A percentile compares a stretch with the other conserved stretches of the same genome.
phyloP scores from a whole-genome alignment of 2,797 vertebrate genomes.

The Enteromius anoplus region DNA sequence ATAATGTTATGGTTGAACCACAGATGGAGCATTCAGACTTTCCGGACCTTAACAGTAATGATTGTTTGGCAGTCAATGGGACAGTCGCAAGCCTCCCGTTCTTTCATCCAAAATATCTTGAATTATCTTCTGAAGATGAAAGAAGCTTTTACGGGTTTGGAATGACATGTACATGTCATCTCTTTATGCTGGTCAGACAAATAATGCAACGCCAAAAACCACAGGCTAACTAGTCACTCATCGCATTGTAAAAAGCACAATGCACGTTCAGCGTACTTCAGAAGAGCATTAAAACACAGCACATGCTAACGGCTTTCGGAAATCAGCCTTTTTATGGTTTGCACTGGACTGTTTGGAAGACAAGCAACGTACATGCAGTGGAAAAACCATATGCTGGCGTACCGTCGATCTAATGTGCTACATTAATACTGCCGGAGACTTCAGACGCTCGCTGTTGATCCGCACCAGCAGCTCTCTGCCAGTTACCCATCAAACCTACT shows the following conservation, averaged over 20 bases:
- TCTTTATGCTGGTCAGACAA: background rate
- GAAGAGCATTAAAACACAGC: background rate
- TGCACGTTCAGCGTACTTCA: background rate
- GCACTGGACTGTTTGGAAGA: background rate
- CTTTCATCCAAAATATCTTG: too few relatives aligned
- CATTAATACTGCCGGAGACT: constrained; percentile 41
- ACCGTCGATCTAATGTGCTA: constrained; percentile 45
- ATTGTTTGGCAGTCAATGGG: too few relatives aligned
- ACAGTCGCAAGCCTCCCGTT: too few relatives aligned
- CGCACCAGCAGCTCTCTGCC: constrained; percentile 50
- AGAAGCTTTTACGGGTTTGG: too few relatives aligned
- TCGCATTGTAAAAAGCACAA: background rate
- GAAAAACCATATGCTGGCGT: constrained; percentile 40
- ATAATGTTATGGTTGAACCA: too few relatives aligned
- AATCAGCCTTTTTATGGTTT: constrained; percentile 24
- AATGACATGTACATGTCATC: too few relatives aligned
- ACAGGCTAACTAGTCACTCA: background rate
- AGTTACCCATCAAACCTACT: constrained; percentile 62
- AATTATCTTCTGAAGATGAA: too few relatives aligned
- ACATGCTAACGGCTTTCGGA: constrained; percentile 14
- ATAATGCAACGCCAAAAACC: background rate
- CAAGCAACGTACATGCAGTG: constrained; percentile 19
- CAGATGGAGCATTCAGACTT: too few relatives aligned
- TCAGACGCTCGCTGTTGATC: constrained; percentile 55
- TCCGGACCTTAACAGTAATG: too few relatives aligned